A percentile compares a stretch with the other conserved stretches of the same genome.
Evolutionary conservation across 2,113 vertebrate genomes (phyloP).

Genomic region (Podarcis cretensis): DNA sequence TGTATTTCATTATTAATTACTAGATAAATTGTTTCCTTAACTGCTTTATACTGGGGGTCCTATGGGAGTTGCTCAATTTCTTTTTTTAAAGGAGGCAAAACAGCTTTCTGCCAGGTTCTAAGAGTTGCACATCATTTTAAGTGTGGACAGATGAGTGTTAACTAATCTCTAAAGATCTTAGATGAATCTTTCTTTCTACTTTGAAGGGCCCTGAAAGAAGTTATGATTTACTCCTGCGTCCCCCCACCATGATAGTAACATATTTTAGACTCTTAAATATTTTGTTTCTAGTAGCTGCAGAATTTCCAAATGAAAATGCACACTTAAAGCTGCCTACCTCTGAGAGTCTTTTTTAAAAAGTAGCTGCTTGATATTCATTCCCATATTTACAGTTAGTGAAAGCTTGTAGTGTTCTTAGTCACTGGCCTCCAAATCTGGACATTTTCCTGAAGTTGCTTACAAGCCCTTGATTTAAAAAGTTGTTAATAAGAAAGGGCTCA

Average conservation of each 20-base stretch:
- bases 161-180: neutral
- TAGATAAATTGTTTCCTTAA: neutral
- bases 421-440: neutral
- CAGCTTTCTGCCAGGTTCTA: neutral
- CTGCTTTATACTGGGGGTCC: neutral
- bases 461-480: neutral
- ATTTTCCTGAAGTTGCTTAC: neutral
- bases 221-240: neutral
- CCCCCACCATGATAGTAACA: neutral
- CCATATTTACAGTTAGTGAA: neutral
- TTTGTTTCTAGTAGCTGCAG: neutral
- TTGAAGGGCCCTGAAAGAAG: neutral
- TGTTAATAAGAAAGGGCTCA: neutral
- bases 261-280: neutral
- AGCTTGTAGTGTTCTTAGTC: neutral
- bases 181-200: neutral
- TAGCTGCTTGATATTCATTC: neutral
- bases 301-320: neutral
- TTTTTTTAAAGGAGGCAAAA: neutral
- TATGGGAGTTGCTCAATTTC: neutral
- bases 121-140: neutral
- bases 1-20: neutral
- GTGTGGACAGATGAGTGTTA: neutral
- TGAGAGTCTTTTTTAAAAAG: neutral
- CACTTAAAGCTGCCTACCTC: neutral